Base-by-base conservation (phyloP, 2,797 vertebrate species). In the Eulemur mongoz region DNA sequence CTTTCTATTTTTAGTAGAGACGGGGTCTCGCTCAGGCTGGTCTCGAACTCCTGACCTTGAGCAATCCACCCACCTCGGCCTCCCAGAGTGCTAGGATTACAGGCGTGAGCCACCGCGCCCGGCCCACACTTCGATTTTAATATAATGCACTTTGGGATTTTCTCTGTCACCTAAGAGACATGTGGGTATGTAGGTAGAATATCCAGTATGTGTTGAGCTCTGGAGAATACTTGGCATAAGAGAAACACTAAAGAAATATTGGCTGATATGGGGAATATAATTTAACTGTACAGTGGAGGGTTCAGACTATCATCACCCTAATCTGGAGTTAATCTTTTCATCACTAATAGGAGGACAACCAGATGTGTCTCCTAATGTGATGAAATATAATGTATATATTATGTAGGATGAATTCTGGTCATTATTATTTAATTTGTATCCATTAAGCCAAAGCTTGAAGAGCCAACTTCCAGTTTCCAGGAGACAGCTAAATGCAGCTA, bases 101-200 rank as follows among this genome's bases (percentile, higher is more conserved):
- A n/a, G n/a, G n/a, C n/a, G n/a, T n/a, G n/a, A n/a, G n/a, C n/a
- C n/a, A n/a, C n/a, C n/a, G n/a, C n/a, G n/a, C n/a, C n/a, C n/a
- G n/a, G n/a, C n/a, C 40, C 57, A 72, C 23, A 72, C 7, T 76
- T 15, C 35, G 32, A 32, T 67, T 89, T 89, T 61, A 78, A 69
- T 48, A 89, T n/a, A 79, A 40, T 75, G 35, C 40, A 63, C 75
- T 35, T 40, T 70, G 15, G 57, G 18, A 5, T 32, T 81, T 90
- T 90, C 25, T 76, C 52, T 92, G 45, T 80, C 38, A 89, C 73
- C 70, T 85, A 93, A 85, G 70, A 97, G 88, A 84, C 15, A 78
- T 0, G 4, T 73, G 22, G 20, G 43, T 88, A 91, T 70, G 52
- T 1, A 88, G 6, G n/a, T 43, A 73, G 70, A 91, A 30, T 57